phyloP scores from a whole-genome alignment of 2,797 vertebrate genomes.

The Myotis planiceps region DNA sequence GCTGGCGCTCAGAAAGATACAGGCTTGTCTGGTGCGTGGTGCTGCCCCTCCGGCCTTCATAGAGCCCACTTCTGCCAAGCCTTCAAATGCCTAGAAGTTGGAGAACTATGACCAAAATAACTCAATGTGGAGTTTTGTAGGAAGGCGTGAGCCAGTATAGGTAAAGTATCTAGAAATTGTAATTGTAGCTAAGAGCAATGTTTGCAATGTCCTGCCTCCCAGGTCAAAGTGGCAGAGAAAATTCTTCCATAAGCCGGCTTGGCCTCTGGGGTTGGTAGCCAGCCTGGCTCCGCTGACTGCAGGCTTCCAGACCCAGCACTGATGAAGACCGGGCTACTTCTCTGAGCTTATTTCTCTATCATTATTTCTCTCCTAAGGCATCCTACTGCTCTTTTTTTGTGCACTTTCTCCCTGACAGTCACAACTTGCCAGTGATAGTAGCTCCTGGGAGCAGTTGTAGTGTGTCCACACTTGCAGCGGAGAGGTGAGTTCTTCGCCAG shows the following conservation, averaged over 20 bases:
- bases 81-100: background rate
- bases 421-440: background rate
- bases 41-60: background rate
- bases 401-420: background rate
- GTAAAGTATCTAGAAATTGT: background rate
- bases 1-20: too few relatives aligned
- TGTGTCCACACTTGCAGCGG: background rate
- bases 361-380: background rate
- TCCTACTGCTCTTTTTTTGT: background rate
- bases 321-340: background rate
- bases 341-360: background rate
- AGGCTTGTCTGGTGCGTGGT: background rate
- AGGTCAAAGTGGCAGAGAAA: background rate
- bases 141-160: background rate
- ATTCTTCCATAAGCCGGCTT: background rate
- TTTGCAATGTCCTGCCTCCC: background rate
- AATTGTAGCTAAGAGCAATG: background rate
- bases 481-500: background rate
- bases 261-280: too few relatives aligned
- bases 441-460: background rate
- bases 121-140: background rate
- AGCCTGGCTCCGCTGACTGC: too few relatives aligned
- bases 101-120: background rate
- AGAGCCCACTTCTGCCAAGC: background rate
- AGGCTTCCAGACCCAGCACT: too few relatives aligned